phyloP scores from a whole-genome alignment of 2,797 vertebrate genomes.

The Alectoris magna region DNA sequence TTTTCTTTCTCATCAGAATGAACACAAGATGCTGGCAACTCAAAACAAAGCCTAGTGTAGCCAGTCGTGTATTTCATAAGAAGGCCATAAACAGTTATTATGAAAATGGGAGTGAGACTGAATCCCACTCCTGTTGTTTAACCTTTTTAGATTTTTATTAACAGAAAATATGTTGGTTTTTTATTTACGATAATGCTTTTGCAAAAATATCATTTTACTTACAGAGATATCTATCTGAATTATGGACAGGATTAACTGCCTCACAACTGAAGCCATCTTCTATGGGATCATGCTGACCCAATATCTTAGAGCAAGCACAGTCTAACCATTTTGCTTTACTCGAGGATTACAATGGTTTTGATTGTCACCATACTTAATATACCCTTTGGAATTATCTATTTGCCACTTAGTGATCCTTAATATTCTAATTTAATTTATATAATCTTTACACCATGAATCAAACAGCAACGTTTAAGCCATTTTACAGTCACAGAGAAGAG shows the following conservation, averaged over 20 bases:
- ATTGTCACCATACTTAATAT: neutral
- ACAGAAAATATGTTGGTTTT: neutral
- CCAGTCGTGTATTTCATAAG: neutral
- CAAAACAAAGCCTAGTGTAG: conserved; percentile 38
- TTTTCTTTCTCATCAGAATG: conserved; percentile 26
- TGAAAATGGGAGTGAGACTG: neutral
- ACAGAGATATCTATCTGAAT: neutral
- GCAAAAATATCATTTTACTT: neutral
- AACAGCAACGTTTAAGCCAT: neutral
- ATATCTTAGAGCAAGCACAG: neutral
- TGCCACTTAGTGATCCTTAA: neutral
- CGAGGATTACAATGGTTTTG: neutral
- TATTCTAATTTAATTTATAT: neutral
- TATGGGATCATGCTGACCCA: neutral
- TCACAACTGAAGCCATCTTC: neutral
- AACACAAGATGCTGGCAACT: conserved; percentile 24
- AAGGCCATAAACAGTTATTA: conserved; percentile 25
- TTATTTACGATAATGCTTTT: neutral
- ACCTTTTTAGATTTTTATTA: conserved; percentile 28
- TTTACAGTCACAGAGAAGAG: neutral
- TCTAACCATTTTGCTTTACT: neutral
- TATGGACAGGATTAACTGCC: neutral
- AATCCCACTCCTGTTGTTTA: conserved; percentile 32
- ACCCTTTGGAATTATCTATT: neutral
- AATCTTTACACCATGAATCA: neutral